Conservation (phyloP, 2,113 vertebrate species). For the Crocuta crocuta region DNA sequence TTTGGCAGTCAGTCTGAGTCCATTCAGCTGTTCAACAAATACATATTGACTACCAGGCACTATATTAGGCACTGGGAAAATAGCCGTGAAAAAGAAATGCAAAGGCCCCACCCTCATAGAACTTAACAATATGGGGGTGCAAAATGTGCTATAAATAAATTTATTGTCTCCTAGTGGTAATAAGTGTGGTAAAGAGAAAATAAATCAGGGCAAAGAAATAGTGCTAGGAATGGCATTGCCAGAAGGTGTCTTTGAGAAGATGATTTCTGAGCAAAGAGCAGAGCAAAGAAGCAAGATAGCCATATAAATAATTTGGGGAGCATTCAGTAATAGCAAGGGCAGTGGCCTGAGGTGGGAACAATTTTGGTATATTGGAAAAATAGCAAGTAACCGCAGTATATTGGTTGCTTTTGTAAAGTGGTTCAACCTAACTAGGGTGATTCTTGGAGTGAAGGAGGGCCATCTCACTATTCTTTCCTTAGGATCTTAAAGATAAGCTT, state of each 20-base stretch:
- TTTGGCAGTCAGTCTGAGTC: slow-evolving; percentile 14
- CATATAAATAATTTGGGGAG: background rate
- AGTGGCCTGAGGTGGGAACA: background rate
- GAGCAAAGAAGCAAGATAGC: background rate
- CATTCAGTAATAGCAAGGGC: background rate
- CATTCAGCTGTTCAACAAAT: background rate
- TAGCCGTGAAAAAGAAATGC: background rate
- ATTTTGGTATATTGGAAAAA: background rate
- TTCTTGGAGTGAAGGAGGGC: background rate
- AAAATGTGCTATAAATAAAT: background rate
- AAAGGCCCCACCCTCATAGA: background rate
- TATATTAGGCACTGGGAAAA: background rate
- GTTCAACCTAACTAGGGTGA: background rate
- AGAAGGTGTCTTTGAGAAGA: background rate
- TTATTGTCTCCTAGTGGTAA: background rate
- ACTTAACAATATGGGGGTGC: background rate
- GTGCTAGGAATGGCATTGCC: background rate
- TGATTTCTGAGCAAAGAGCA: background rate
- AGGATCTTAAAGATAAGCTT: background rate
- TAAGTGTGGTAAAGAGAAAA: background rate
- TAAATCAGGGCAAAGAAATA: background rate
- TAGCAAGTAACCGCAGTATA: background rate
- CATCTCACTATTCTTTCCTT: background rate
- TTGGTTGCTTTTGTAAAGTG: background rate
- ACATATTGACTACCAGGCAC: background rate